Percentiles rank a stretch among this genome's conserved stretches.
These are phyloP conservation scores for Lophius piscatorius DNA, from an alignment of 2,113 vertebrate genomes.

Conservation along the genomic window DNA sequence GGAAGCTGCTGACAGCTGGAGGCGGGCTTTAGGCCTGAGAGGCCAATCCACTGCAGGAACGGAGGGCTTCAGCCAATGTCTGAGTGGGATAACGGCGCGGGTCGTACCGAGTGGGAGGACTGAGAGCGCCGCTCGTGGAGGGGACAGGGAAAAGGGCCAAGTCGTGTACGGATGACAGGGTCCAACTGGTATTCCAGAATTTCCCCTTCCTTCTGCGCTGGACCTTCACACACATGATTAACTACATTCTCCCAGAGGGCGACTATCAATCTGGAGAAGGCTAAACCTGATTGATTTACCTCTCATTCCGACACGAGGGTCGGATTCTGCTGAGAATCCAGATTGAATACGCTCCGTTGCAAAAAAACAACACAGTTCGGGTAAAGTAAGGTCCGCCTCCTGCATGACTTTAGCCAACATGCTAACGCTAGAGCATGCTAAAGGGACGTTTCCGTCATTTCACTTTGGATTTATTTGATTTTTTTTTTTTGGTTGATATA, in stretches of 20 bases:
- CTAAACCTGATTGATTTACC: conserved; percentile 59
- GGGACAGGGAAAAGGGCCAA: conserved; percentile 51
- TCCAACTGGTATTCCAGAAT: conserved; percentile 72
- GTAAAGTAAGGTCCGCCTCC: conserved; percentile 13
- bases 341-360: conserved; percentile 7
- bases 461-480: not conserved
- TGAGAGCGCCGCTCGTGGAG: conserved; percentile 56
- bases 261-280: conserved; percentile 68
- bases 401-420: conserved; percentile 1
- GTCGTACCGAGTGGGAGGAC: conserved; percentile 54
- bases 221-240: conserved; percentile 66
- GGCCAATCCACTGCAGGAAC: conserved; percentile 48
- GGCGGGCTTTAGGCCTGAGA: conserved; percentile 42
- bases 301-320: conserved; percentile 25
- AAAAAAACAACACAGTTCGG: conserved; percentile 40
- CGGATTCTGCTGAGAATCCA: conserved; percentile 43
- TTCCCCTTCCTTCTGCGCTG: conserved; percentile 48
- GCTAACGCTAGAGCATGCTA: conserved; percentile 9
- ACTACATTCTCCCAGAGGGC: conserved; percentile 39
- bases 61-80: conserved; percentile 3
- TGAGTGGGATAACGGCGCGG: conserved; percentile 29
- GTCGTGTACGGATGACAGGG: conserved; percentile 3
- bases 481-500: too few relatives aligned
- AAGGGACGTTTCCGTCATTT: too few relatives aligned
- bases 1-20: conserved; percentile 65